These are phyloP conservation scores for Electrona antarctica DNA, from an alignment of 2,113 vertebrate genomes.

Conservation along the genomic window DNA sequence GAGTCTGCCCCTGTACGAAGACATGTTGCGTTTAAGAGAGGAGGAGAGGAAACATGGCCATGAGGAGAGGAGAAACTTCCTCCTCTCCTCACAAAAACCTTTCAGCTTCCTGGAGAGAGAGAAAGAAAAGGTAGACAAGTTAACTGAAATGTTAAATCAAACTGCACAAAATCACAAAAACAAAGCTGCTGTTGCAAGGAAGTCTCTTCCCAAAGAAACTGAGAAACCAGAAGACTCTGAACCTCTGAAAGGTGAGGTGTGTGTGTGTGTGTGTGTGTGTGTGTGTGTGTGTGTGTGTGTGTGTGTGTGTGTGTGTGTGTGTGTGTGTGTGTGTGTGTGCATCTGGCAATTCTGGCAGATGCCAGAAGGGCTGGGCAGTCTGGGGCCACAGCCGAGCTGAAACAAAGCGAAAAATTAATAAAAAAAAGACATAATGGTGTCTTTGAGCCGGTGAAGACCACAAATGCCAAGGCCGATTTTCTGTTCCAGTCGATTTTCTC, in stretches of 20 bases:
- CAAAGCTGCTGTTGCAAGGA: constrained; percentile 53
- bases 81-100: constrained; percentile 87
- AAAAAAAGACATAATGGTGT: too few species aligned
- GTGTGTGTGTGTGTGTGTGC: too few species aligned
- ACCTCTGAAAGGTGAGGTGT: constrained; percentile 82
- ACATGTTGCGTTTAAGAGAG: constrained; percentile 82
- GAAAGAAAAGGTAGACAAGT: constrained; percentile 79
- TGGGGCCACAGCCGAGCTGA: too few species aligned
- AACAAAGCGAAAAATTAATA: too few species aligned
- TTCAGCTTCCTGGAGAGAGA: constrained; percentile 89
- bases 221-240: constrained; percentile 76
- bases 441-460: too few species aligned
- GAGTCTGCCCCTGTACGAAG: constrained; percentile 81
- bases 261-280: not conserved
- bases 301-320: too few species aligned
- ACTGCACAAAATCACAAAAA: constrained; percentile 57
- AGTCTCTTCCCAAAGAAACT: constrained; percentile 72
- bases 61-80: constrained; percentile 85
- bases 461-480: too few species aligned
- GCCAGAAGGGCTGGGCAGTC: too few species aligned
- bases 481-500: too few species aligned
- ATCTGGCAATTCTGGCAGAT: too few species aligned
- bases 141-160: constrained; percentile 63
- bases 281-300: too few species aligned
- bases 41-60: constrained; percentile 77